Evolutionary conservation across 2,113 vertebrate species (phyloP), one percentile per base, ranked within the genome.

Genomic region (Caloenas nicobarica): DNA sequence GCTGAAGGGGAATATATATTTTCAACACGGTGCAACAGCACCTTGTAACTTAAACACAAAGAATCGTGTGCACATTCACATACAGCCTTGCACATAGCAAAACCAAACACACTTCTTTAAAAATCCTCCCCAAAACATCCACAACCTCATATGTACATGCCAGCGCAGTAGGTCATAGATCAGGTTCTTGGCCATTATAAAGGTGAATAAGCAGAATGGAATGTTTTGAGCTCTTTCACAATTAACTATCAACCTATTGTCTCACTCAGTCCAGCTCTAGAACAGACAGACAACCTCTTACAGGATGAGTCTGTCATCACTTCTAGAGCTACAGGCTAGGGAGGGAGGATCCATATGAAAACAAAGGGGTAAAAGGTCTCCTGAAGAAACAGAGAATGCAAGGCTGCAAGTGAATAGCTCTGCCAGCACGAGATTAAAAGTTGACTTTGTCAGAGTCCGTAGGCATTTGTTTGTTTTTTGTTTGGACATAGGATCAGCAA

Each of bases 151-250:
- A 13, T 58, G 33, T 42, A 80, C 50, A 42, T 87, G 31, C 79
- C 89, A 89, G 62, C 46, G 61, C 44, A 83, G 24, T 36, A 40
- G 58, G 66, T 68, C 65, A 78, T 50, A 85, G 69, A 81, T 84
- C 68, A 96, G 48, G 86, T 78, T 92, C 78, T 42, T 85, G 65
- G 79, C 58, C 87, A 69, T 85, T 95, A 77, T 33, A 69, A 62
- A 91, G 78, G 44, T 88, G 68, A 85, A 74, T 90, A 96, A 94
- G 86, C n/a, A 86, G 93, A 96, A 78, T 42, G 94, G 61, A 93
- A 93, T 72, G 91, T 85, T 91, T 89, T 65, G 57, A 93, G 80
- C n/a, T 68, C 81, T 90, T 81, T 83, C 64, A 65, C 54, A 94
- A 83, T 53, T 60, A 89, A 33, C 24, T 96, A 48, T 76, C 86